These are phyloP conservation scores for Anguilla megastoma DNA, from an alignment of 2,797 vertebrate genomes.

Conservation along the genomic window DNA sequence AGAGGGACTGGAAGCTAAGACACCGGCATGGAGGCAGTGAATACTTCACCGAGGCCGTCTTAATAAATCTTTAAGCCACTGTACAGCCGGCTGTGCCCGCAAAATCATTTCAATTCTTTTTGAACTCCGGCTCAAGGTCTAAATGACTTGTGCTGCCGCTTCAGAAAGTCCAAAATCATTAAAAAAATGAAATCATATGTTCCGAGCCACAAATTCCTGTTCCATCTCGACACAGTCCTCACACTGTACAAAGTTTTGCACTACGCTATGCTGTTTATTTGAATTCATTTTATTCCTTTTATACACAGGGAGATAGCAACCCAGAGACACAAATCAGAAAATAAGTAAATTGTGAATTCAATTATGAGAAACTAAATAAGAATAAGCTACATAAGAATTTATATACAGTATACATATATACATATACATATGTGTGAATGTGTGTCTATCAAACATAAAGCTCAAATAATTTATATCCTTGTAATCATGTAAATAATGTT, in stretches of 20 bases:
- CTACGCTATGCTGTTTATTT: not conserved
- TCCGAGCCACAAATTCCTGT: not conserved
- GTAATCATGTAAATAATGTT: too few species aligned
- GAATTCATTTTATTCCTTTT: not conserved
- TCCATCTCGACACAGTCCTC: not conserved
- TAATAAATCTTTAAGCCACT: slow-evolving; percentile 18
- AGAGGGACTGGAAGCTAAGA: not conserved
- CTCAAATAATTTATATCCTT: too few species aligned
- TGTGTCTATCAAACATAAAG: too few species aligned
- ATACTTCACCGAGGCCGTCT: not conserved
- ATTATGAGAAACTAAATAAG: not conserved
- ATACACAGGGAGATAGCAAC: not conserved
- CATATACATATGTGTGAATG: too few species aligned
- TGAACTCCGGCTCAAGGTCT: slow-evolving; percentile 1
- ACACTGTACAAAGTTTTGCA: not conserved
- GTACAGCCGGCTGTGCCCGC: not conserved
- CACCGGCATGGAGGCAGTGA: not conserved
- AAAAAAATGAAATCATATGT: not conserved
- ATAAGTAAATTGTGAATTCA: slow-evolving; percentile 2
- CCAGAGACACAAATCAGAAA: not conserved
- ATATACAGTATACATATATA: too few species aligned
- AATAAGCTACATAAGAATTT: too few species aligned
- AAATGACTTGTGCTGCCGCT: not conserved
- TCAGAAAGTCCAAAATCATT: slow-evolving; percentile 6
- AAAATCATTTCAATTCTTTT: slow-evolving; percentile 8